Conservation (phyloP, 2,888 invertebrate genomes). For the Listrodromus nycthemerus region DNA sequence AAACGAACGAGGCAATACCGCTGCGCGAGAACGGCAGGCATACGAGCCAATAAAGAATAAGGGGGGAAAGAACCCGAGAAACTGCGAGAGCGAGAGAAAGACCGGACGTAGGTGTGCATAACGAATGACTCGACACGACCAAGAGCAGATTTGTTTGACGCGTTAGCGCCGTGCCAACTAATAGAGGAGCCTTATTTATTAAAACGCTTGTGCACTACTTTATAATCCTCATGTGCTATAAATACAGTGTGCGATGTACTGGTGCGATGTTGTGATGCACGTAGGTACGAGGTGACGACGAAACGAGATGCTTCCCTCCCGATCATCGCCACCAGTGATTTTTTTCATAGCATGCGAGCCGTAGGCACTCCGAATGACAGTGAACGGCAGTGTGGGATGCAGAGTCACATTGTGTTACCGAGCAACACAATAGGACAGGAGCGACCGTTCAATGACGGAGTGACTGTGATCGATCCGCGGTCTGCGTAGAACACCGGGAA, state of each 20-base stretch:
- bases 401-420: not conserved
- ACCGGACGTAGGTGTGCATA: constrained; percentile 71
- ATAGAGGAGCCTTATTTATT: constrained; percentile 79
- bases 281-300: constrained; percentile 49
- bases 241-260: constrained; percentile 33
- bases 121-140: constrained; percentile 71
- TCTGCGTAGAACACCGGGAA: no score
- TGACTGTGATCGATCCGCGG: not conserved
- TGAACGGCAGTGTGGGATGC: not conserved
- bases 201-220: constrained; percentile 66
- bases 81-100: constrained; percentile 42
- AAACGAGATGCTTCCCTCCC: constrained; percentile 57
- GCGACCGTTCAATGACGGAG: not conserved
- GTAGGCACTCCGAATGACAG: not conserved
- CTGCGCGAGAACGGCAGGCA: constrained; percentile 34
- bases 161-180: constrained; percentile 77
- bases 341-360: not conserved
- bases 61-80: constrained; percentile 33
- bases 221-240: constrained; percentile 61
- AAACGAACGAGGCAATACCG: constrained; percentile 55
- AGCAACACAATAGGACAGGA: not conserved
- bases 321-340: constrained; percentile 31
- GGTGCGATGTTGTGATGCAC: constrained; percentile 20
- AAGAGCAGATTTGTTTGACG: constrained; percentile 79
- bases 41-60: constrained; percentile 65